Evolutionary conservation across 2,113 vertebrate genomes (phyloP).

Genomic region (Coptodon bakossiorum): DNA sequence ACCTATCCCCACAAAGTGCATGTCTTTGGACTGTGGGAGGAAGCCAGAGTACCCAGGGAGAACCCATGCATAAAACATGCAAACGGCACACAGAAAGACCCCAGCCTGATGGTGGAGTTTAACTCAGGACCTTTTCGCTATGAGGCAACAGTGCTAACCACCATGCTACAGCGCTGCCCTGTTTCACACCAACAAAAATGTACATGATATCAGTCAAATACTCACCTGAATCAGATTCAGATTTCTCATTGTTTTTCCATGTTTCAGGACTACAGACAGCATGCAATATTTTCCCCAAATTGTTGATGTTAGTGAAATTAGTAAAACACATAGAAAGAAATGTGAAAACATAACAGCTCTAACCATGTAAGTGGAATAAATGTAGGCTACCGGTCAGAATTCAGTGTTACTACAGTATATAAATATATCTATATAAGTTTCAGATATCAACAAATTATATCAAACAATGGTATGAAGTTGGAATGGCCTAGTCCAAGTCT

Average conservation of each 20-base stretch:
- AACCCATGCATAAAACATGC: too few species aligned
- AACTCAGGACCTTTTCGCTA: too few species aligned
- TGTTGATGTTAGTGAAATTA: not conserved
- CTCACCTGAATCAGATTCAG: not conserved
- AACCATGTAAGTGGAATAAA: not conserved
- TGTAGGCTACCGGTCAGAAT: not conserved
- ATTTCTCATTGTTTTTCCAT: not conserved
- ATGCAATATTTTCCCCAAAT: not conserved
- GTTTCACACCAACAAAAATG: not conserved
- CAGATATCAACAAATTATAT: not conserved
- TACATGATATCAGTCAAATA: not conserved
- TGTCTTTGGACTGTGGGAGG: too few species aligned
- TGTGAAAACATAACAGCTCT: not conserved
- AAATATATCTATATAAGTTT: not conserved
- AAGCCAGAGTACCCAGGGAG: too few species aligned
- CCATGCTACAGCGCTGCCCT: too few species aligned
- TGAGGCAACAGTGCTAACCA: too few species aligned
- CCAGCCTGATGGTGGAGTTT: too few species aligned
- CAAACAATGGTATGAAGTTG: not conserved
- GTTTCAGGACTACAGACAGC: not conserved
- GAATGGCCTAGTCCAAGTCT: not conserved
- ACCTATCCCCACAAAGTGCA: too few species aligned
- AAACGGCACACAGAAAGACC: too few species aligned
- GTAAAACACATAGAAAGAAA: not conserved
- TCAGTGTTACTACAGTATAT: not conserved